Evolutionary conservation across 2,113 vertebrate species (phyloP), one percentile per base, ranked within the genome.

Genomic region (Cheilinus undulatus): DNA sequence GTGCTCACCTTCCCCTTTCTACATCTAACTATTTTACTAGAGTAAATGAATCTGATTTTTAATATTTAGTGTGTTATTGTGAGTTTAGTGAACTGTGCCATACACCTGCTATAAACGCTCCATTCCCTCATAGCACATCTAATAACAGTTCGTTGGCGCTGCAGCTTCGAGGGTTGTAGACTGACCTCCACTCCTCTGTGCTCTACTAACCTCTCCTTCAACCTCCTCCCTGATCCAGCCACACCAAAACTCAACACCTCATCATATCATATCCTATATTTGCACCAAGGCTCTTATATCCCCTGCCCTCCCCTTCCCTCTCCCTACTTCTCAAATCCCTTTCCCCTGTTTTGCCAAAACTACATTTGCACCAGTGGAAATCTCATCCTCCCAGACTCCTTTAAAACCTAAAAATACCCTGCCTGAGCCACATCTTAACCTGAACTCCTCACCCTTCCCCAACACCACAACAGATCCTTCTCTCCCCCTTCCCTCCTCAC

Each of bases 151-250:
- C 7, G 3, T 0, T 45, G 19, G 17, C 6, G 7, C 42, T 20
- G 19, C 42, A n/a, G 42, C 19, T 45, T 14, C 46, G n/a, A 26
- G 22, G 24, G 51, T 3, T 81, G 26, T 24, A 64, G 40, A 27
- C 61, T 57, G 69, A 84, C 79, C 84, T 86, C 24, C 40, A 76
- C 49, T 83, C 66, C 46, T 76, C 14, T 45, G 49, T 78, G 42
- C 45, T 58, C 45, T 38, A 22, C 67, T 81, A 57, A 83, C 86
- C 82, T 84, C 38, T 82, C 69, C 28, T 82, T 83, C 72, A 81
- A 59, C 77, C 73, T 48, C 45, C 32, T 53, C 48, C 45, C 51
- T 1, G 9, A 49, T 26, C 23, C 10, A 66, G 32, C 26, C 27
- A 59, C 50, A 26, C 26, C 30, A 3, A 69, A 63, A 71, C 46